Evolutionary conservation across 2,797 vertebrate species (phyloP), one percentile per base, ranked within the genome.

Genomic region (Cirrhinus mrigala): DNA sequence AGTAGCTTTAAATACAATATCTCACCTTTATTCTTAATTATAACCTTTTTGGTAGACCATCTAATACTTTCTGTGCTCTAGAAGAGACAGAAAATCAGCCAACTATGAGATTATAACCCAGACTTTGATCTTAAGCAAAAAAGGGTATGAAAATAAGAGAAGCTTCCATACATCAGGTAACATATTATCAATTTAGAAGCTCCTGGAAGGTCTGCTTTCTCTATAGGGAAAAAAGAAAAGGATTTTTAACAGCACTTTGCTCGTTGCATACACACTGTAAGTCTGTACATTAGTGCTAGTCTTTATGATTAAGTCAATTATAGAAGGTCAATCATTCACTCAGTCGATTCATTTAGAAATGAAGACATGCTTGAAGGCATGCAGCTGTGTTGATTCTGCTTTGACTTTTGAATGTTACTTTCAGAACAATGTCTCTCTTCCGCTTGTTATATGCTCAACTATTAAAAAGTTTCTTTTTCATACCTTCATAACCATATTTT

Each of bases 81-180:
- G 10, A 56, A 18, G 20, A 33, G 50, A 33, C 50, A 56, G 50
- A 56, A 22, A 56, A 40, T n/a, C 50, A 37, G 33, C 18, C 20
- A 76, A 29, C 33, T 77, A 33, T 40, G 20, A 44, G 14, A 60
- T 44, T 22, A 58, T 18, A 77, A 77, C 22, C 22, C 22, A 16
- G 33, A 77, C 33, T 77, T 58, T 77, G 33, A n/a, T 58, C 29
- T 37, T 54, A 58, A 40, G 52, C 74, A 58, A 77, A 40, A 40
- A 40, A n/a, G 22, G 52, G 37, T 77, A 77, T 24, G 27, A 77
- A 77, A 77, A n/a, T 37, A 29, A 15, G 18, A 56, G 52, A 40
- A 58, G 22, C 3, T 40, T 15, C 11, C 22, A 56, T n/a, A n/a
- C n/a, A n/a, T n/a, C n/a, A n/a, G n/a, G n/a, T n/a, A n/a, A n/a